These are phyloP conservation scores for Pristionchus maxplancki DNA, from an alignment of 2,888 invertebrate genomes.

Conservation along the genomic window DNA sequence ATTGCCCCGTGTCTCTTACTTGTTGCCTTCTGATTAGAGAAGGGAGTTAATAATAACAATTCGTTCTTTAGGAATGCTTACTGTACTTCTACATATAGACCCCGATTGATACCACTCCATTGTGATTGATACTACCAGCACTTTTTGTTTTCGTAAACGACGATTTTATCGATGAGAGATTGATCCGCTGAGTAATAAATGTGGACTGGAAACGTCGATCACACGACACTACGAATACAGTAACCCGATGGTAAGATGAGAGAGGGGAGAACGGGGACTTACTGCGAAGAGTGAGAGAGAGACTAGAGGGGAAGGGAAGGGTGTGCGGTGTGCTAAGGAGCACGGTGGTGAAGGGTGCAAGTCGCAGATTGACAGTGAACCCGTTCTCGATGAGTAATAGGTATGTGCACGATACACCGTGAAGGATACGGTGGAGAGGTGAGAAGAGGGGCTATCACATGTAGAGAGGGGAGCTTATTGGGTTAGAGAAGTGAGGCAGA, in stretches of 20 bases:
- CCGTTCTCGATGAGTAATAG: slow-evolving; percentile 8
- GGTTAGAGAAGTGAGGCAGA: slow-evolving; percentile 27
- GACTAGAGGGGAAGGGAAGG: background rate
- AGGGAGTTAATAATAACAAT: slow-evolving; percentile 24
- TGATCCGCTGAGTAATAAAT: slow-evolving; percentile 37
- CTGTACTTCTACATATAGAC: slow-evolving; percentile 16
- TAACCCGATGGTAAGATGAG: background rate
- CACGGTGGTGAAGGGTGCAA: slow-evolving; percentile 24
- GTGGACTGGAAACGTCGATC: slow-evolving; percentile 31
- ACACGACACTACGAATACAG: slow-evolving; percentile 9
- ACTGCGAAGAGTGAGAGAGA: background rate
- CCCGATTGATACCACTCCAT: slow-evolving; percentile 12
- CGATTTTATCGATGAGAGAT: slow-evolving; percentile 32
- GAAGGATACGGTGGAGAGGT: slow-evolving; percentile 29
- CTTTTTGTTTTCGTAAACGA: slow-evolving; percentile 4
- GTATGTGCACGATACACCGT: slow-evolving; percentile 45
- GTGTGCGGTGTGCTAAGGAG: slow-evolving; percentile 14
- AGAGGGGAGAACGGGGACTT: background rate
- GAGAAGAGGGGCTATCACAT: slow-evolving; percentile 29
- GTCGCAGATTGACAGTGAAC: slow-evolving; percentile 30
- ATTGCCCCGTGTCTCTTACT: slow-evolving; percentile 26
- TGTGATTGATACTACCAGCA: slow-evolving; percentile 38
- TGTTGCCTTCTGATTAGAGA: slow-evolving; percentile 42
- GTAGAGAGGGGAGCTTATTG: background rate
- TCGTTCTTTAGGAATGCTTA: slow-evolving; percentile 11